Base-by-base conservation (phyloP, 1,140 invertebrate genomes). In the Pachyrhynchus sulphureomaculatus region DNA sequence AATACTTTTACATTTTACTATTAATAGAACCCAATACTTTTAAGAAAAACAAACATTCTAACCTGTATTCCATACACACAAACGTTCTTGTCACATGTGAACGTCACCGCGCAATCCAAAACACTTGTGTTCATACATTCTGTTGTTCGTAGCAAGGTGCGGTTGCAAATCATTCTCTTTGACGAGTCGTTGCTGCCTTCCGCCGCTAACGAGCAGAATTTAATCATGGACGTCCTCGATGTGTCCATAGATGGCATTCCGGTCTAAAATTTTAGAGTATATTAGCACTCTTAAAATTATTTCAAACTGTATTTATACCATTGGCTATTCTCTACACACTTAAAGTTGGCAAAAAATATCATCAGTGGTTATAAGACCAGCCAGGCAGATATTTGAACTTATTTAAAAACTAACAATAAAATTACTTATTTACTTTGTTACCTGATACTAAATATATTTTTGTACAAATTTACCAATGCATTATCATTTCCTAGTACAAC, bases 11-110 rank as follows among this genome's bases (percentile, higher is more conserved):
- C n/a, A n/a, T n/a, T n/a, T n/a, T n/a, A n/a, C n/a, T n/a, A n/a
- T n/a, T n/a, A n/a, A n/a, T n/a, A n/a, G n/a, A n/a, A n/a, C n/a
- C n/a, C n/a, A n/a, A n/a, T n/a, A n/a, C n/a, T n/a, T n/a, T n/a
- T n/a, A 60, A 9, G 34, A 56, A 15, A 34, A 12, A 32, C 12
- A 32, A 32, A 32, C 5, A 32, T 32, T 34, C 41, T 66, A 74
- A 84, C 87, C 81, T 84, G 84, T 41, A 85, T 81, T 10, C 87
- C 87, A 29, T 86, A 79, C 24, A 92, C 80, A 69, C 86, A 89
- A 66, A 91, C 87, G 73, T 89, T 89, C 71, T 85, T 87, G 70
- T 91, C 87, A 2, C 89, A 89, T 68, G 84, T 84, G 70, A 91
- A 91, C 2, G 87, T 88, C 4, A 90, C 80, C 10, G 84, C 86